Base-by-base conservation (phyloP, 2,888 invertebrate species). In the Cetonia aurata region DNA sequence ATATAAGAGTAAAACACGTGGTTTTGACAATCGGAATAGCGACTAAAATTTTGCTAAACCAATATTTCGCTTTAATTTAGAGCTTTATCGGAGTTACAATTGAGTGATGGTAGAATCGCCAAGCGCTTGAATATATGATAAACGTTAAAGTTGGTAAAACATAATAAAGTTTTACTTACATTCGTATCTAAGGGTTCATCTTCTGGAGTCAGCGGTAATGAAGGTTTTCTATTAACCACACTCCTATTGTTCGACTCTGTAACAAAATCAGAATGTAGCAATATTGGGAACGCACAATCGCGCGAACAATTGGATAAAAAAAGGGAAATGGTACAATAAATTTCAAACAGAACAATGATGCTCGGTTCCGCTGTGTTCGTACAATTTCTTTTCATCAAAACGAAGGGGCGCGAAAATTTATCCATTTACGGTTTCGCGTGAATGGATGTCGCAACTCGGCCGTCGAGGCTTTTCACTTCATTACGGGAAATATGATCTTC, bases 121-220 rank as follows among this genome's bases (percentile, higher is more conserved):
- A n/a, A n/a, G n/a, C n/a, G n/a, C n/a, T n/a, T n/a, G n/a, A 25
- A 4, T 25, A 4, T 25, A 25, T n/a, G 25, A 25, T 25, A 25
- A 25, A 25, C 1, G 4, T 25, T 25, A 1, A 25, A 25, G 4
- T 25, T 25, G 25, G 25, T 25, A 25, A 48, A 50, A 65, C 8
- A 65, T n/a, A 65, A 65, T 13, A 13, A 9, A 69, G 33, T 3
- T 55, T 67, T 46, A 89, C 90, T 90, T 87, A 91, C 91, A 86
- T 89, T 87, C 84, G 89, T 86, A 80, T 92, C 91, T 79, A 91
- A 84, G 13, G 90, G 88, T 80, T 92, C 91, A 82, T 92, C 91
- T 83, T 92, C 91, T 1, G 91, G 91, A 67, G 91, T 92, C 68
- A 91, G 86, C 42, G 91, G 91, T 68, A 91, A 86, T 19, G 91